phyloP scores from a whole-genome alignment of 2,888 invertebrate genomes.

The Coremacera marginata region DNA sequence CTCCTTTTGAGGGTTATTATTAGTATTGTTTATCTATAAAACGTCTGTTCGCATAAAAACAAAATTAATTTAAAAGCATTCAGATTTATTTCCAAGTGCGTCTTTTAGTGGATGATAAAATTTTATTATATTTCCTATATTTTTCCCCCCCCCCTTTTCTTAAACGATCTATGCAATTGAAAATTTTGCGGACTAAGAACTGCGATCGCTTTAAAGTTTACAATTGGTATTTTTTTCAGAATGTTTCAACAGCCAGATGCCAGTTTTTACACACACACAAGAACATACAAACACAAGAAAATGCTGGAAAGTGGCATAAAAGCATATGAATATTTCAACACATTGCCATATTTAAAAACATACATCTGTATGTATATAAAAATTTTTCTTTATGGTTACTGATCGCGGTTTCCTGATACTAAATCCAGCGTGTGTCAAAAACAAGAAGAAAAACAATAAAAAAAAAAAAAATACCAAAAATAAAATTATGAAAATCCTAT shows the following conservation, averaged over 20 bases:
- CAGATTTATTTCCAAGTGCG: too few relatives aligned
- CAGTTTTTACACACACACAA: background rate
- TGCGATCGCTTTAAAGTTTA: background rate
- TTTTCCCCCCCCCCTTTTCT: background rate
- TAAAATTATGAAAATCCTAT: too few relatives aligned
- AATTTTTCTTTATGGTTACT: background rate
- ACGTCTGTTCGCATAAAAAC: too few relatives aligned
- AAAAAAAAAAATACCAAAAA: too few relatives aligned
- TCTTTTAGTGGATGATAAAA: too few relatives aligned
- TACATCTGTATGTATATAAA: too few relatives aligned
- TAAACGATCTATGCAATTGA: background rate
- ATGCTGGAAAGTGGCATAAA: background rate
- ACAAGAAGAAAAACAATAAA: too few relatives aligned
- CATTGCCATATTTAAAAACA: background rate
- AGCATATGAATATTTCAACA: background rate
- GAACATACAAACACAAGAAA: background rate
- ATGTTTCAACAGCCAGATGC: background rate
- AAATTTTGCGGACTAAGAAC: conserved; percentile 5
- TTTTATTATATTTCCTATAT: too few relatives aligned
- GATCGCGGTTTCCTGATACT: background rate
- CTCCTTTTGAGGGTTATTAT: too few relatives aligned
- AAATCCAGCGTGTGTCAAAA: background rate
- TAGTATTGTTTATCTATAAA: too few relatives aligned
- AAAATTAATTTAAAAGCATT: too few relatives aligned
- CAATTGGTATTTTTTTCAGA: background rate